A percentile compares a stretch with the other conserved stretches of the same genome.
These are phyloP conservation scores for Engystomops pustulosus DNA, from an alignment of 2,113 vertebrate species.

Conservation along the genomic window DNA sequence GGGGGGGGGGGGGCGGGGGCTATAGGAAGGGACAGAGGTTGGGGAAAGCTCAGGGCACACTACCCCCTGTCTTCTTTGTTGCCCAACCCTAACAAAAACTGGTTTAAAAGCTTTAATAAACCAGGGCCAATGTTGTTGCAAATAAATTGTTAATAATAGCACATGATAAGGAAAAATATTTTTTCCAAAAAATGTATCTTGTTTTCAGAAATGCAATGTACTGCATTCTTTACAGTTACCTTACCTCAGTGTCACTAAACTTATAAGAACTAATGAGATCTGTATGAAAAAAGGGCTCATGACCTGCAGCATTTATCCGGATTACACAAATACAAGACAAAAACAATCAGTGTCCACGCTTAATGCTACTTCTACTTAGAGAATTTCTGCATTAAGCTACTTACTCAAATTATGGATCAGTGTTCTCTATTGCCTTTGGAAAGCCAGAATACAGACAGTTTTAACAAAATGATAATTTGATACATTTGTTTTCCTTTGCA, in stretches of 20 bases:
- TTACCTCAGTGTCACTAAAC: background rate
- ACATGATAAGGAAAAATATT: too few species aligned
- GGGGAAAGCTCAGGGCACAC: too few species aligned
- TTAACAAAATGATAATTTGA: background rate
- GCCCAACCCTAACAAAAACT: too few species aligned
- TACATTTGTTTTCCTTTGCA: background rate
- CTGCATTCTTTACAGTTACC: too few species aligned
- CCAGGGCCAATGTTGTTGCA: too few species aligned
- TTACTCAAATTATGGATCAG: conserved; percentile 20
- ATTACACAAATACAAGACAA: conserved; percentile 29
- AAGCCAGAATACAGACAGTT: background rate
- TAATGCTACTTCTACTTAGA: conserved; percentile 21
- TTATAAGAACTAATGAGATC: background rate
- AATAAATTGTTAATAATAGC: too few species aligned
- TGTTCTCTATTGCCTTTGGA: background rate
- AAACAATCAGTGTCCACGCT: conserved; percentile 27
- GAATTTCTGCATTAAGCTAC: conserved; percentile 26
- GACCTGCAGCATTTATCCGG: conserved; percentile 17
- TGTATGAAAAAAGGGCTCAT: background rate
- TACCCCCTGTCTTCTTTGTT: too few species aligned
- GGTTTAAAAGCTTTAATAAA: too few species aligned
- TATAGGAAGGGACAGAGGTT: too few species aligned
- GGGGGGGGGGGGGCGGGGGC: too few species aligned
- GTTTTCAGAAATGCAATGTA: background rate
- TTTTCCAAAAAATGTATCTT: too few species aligned